Evolutionary conservation across 2,888 invertebrate genomes (phyloP), one percentile per base, ranked within the genome.

Genomic region (Lissonota sp.): DNA sequence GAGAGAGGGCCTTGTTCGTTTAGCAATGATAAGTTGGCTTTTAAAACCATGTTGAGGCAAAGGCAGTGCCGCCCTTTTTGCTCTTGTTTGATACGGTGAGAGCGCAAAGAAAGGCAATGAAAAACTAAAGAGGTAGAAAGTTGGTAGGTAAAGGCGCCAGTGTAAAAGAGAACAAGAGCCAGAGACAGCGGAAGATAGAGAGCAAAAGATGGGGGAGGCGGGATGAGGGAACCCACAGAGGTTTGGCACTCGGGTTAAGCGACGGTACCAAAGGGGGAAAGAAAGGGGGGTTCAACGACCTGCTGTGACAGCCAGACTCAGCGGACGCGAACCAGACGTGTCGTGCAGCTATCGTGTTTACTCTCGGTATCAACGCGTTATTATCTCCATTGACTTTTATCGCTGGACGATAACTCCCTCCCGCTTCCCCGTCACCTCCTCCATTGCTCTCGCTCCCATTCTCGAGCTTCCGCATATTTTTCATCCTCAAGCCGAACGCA

Each of bases 211-310:
- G 26, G 26, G 26, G 26, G 26, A 3, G 26, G 44, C 66, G 67
- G 63, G 60, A 46, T n/a, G 60, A 64, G 51, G 46, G 66, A 64
- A 46, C 10, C 70, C 57, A 66, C n/a, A 60, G 62, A 76, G 60
- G 62, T 83, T 78, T 44, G 60, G 46, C 57, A 51, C 71, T 67
- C 46, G 37, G 49, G 69, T 16, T 67, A 55, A 39, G 62, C 95
- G 95, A 95, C 95, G 94, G 94, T 95, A 94, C 94, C 95, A 93
- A 94, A 94, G 94, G 94, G 91, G 84, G 86, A 94, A 95, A 93
- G 94, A 3, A 26, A 93, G 94, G 94, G 92, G 83, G 88, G 90
- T 89, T 89, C 90, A 90, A 89, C 89, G 89, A 89, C 90, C 93
- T 94, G 93, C 85, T 89, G 90, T 89, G 90, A 89, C 90, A 88